Percentiles rank a stretch among this genome's conserved stretches.
Conservation (phyloP, 2,113 vertebrate genomes). For the Anoplopoma fimbria region DNA sequence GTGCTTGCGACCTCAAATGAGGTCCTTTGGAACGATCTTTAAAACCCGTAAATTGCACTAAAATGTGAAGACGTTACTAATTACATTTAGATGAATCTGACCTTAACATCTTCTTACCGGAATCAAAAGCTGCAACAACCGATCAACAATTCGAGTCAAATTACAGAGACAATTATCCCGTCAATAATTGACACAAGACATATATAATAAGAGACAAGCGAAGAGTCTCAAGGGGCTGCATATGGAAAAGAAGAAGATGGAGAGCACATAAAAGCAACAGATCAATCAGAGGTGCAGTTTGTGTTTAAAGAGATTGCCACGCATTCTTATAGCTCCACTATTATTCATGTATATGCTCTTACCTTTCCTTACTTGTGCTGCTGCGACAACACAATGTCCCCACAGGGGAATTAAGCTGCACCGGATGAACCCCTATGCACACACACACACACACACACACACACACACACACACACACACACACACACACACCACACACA, state of each 20-base stretch:
- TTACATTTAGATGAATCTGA: not conserved
- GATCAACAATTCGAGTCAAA: not conserved
- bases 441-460: not conserved
- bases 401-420: conserved; percentile 24
- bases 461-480: not conserved
- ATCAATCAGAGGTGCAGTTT: not conserved
- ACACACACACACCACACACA: conserved; percentile 3
- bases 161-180: not conserved
- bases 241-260: not conserved
- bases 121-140: not conserved
- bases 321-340: not conserved
- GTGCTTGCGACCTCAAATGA: not conserved
- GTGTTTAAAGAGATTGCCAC: not conserved
- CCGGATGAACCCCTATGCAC: not conserved
- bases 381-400: conserved; percentile 12
- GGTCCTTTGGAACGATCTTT: not conserved
- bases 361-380: not conserved
- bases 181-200: not conserved
- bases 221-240: not conserved
- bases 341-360: conserved; percentile 11
- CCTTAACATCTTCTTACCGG: not conserved
- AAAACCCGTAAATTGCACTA: not conserved
- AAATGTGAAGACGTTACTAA: not conserved
- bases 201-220: no score
- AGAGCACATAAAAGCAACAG: not conserved